Evolutionary conservation across 2,113 vertebrate species (phyloP), one percentile per base, ranked within the genome.

Genomic region (Hiodon alosoides): DNA sequence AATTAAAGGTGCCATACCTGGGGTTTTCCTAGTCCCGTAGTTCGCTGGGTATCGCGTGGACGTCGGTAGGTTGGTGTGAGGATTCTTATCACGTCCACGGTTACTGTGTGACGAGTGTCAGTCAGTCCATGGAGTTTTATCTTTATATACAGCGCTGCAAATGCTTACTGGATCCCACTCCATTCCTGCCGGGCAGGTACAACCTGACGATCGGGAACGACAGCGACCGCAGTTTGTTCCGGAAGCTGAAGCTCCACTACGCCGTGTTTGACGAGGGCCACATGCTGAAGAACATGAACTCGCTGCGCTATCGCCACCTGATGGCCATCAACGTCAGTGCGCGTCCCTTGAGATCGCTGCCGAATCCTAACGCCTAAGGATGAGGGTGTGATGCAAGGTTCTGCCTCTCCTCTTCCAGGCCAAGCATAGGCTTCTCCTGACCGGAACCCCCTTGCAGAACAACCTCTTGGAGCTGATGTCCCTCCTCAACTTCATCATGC

Each of bases 401-500:
- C 16, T 62, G 7, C 53, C 11, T 4, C 17, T 14, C 62, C 60
- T 7, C 14, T 7, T 14, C 13, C 54, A 75, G 73, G 73, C 73
- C 13, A 55, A 67, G 14, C 54, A 75, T 48, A 93, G 96, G 1
- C 84, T 99, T 64, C 91, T 99, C 61, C 91, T 99, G n/a, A 99
- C 97, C 0, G 97, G 97, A 3, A 98, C 96, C 0, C 97, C 96
- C 0, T 86, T 99, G 53, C 97, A 99, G 86, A 99, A 98, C 90
- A 99, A 98, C 78, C 92, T 98, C 0, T 95, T 96, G 0, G 96
- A 99, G 87, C 93, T 99, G 48, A 98, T 96, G 96, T 96, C 96
- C 0, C 86, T 99, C 52, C 95, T 99, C 70, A 99, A 99, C 84
- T 99, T 98, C 90, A 93, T 99, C 16, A 91, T 99, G 67, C 97